A percentile compares a stretch with the other conserved stretches of the same genome.
These are phyloP conservation scores for Clangula hyemalis DNA, from an alignment of 2,797 vertebrate genomes.

Conservation along the genomic window DNA sequence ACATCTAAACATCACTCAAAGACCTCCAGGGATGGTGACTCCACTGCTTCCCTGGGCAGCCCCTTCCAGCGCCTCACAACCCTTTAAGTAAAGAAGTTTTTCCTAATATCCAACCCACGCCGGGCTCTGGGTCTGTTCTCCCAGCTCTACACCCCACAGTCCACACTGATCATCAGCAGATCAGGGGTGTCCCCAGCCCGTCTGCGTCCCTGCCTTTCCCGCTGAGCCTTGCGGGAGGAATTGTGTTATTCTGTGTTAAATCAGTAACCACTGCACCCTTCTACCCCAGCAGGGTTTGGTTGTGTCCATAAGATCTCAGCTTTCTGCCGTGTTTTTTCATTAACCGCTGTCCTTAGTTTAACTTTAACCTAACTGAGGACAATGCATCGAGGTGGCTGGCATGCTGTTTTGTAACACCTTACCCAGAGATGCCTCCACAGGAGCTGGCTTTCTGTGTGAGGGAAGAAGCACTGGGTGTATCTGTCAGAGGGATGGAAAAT, in stretches of 20 bases:
- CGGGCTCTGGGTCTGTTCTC: background rate
- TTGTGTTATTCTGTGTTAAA: background rate
- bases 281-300: fast-evolving
- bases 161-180: fast-evolving
- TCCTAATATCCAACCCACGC: too few species aligned
- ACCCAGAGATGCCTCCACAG: fast-evolving
- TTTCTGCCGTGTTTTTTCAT: fast-evolving
- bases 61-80: too few species aligned
- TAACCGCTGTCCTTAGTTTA: background rate
- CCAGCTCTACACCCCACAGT: background rate
- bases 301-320: background rate
- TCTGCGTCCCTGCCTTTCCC: fast-evolving
- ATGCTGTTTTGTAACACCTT: background rate
- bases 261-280: background rate
- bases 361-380: background rate
- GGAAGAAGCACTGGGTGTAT: background rate
- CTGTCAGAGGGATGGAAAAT: background rate
- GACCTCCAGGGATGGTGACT: too few species aligned
- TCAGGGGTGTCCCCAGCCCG: fast-evolving
- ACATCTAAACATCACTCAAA: too few species aligned
- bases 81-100: too few species aligned
- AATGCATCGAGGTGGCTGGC: background rate
- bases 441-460: background rate
- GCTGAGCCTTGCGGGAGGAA: fast-evolving
- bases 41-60: background rate